A percentile compares a stretch with the other conserved stretches of the same genome.
These are phyloP conservation scores for Chondrilla cf. caribensis DNA, from an alignment of 37 sponge, comb jelly and placozoan species.

Conservation along the genomic window DNA sequence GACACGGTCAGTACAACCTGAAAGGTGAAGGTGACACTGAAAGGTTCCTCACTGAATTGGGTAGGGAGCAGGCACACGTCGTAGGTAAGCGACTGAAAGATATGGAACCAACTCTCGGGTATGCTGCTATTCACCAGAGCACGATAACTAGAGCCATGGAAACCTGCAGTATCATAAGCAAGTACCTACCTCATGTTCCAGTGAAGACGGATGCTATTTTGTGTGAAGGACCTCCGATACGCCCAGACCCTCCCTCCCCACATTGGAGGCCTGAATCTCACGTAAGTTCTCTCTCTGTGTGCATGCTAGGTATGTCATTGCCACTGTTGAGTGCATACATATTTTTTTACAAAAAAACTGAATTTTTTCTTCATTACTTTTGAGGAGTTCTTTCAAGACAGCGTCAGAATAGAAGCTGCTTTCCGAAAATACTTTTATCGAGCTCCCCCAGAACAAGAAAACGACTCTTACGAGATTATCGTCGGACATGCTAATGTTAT, in stretches of 20 bases:
- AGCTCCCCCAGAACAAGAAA: slow-evolving; percentile 79
- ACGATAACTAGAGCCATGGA: slow-evolving; percentile 84
- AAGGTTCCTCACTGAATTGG: slow-evolving; percentile 68
- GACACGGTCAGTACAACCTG: slow-evolving; percentile 86
- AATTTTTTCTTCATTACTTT: too few relatives aligned
- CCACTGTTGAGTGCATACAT: background rate
- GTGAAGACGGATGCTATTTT: slow-evolving; percentile 71
- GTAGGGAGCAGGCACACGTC: slow-evolving; percentile 69
- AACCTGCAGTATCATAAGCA: slow-evolving; percentile 58
- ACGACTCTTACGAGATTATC: slow-evolving; percentile 73
- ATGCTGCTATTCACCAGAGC: slow-evolving; percentile 58
- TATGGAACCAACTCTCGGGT: slow-evolving; percentile 15
- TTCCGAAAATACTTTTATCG: slow-evolving; percentile 89
- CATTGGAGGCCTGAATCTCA: slow-evolving; percentile 80
- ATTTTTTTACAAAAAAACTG: too few relatives aligned
- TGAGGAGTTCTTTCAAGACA: slow-evolving; percentile 92
- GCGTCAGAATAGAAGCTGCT: slow-evolving; percentile 93
- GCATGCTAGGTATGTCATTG: background rate
- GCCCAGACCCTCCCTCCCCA: slow-evolving; percentile 74
- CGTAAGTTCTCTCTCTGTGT: slow-evolving; percentile 36
- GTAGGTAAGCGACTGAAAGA: slow-evolving; percentile 82
- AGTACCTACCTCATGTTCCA: slow-evolving; percentile 63
- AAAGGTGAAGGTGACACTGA: slow-evolving; percentile 35
- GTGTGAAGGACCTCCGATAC: slow-evolving; percentile 86
- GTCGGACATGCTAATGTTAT: slow-evolving; percentile 97